Evolutionary conservation across 2,888 invertebrate genomes (phyloP).

Genomic region (Linyphia triangularis): DNA sequence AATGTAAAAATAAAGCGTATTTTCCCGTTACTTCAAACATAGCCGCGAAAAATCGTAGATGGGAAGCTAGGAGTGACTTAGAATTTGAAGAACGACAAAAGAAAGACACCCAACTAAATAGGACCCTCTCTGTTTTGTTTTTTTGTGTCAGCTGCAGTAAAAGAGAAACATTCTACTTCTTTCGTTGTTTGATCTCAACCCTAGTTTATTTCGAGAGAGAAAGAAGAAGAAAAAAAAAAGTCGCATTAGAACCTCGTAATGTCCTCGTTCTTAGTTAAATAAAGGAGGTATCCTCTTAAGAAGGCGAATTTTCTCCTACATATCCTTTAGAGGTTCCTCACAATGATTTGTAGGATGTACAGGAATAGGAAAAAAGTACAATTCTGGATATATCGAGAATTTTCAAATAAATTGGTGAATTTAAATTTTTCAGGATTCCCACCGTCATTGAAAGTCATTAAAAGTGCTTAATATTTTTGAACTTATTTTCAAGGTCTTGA

Average conservation of each 20-base stretch:
- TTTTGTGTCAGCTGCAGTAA: conserved; percentile 3
- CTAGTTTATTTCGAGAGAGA: conserved; percentile 42
- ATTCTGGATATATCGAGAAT: too few relatives aligned
- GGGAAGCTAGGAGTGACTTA: neutral
- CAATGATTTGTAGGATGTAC: too few relatives aligned
- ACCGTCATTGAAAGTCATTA: too few relatives aligned
- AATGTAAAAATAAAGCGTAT: neutral
- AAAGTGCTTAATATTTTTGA: too few relatives aligned
- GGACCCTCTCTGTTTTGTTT: neutral
- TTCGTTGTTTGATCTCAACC: conserved; percentile 39
- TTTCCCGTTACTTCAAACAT: neutral
- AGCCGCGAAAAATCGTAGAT: neutral
- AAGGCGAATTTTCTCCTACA: neutral
- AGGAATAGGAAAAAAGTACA: too few relatives aligned
- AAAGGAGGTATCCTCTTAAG: neutral
- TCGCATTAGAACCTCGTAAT: neutral
- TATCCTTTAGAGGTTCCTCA: too few relatives aligned
- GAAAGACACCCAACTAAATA: neutral
- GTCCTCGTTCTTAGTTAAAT: neutral
- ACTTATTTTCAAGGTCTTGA: too few relatives aligned
- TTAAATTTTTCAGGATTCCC: too few relatives aligned
- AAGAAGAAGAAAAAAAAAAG: conserved; percentile 16
- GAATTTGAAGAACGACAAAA: neutral
- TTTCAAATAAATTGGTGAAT: too few relatives aligned
- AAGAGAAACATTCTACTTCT: neutral